Base-by-base conservation (phyloP, 1,140 invertebrate species). In the Cotesia vestalis region DNA sequence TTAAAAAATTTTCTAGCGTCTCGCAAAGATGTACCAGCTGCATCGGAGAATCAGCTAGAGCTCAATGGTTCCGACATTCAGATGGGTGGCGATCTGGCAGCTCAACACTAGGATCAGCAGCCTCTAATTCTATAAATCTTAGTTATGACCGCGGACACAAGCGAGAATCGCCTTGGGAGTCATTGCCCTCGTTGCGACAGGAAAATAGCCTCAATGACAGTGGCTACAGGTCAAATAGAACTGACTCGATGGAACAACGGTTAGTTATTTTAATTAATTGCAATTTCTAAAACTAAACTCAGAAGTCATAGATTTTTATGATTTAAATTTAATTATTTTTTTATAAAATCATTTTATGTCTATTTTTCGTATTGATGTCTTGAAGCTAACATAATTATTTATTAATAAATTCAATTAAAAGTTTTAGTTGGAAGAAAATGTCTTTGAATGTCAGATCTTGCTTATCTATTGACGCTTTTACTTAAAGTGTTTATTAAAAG, bases 11-110 rank as follows among this genome's bases (percentile, higher is more conserved):
- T 61, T 60, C 0, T 46, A 20, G 14, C 36, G 60, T 59, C 11
- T 66, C n/a, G 74, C 89, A 88, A 34, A 91, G 93, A 78, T 95
- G 94, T 82, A 92, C 93, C 40, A 94, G 92, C 20, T 95, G 94
- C 84, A 93, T 94, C 82, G 93, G 93, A 4, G 93, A 94, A 85
- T 94, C 93, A 14, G 93, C 93, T 57, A 89, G 94, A 17, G 92
- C 92, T 69, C 93, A 94, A 78, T 95, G 94, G 94, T 95, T 94
- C 84, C 90, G 94, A 8, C 94, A 95, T 85, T 94, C 93, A 27
- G 94, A 95, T 78, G 94, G 94, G 20, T 95, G 94, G 94, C 91
- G 93, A 75, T 94, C 93, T 0, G 93, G 92, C 38, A 92, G 91
- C 79, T 92, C 91, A 12, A 91, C 90, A 51, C 87, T 92, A 69